A percentile compares a stretch with the other conserved stretches of the same genome.
phyloP scores from a whole-genome alignment of 2,113 vertebrate genomes.

The Tenrec ecaudatus region DNA sequence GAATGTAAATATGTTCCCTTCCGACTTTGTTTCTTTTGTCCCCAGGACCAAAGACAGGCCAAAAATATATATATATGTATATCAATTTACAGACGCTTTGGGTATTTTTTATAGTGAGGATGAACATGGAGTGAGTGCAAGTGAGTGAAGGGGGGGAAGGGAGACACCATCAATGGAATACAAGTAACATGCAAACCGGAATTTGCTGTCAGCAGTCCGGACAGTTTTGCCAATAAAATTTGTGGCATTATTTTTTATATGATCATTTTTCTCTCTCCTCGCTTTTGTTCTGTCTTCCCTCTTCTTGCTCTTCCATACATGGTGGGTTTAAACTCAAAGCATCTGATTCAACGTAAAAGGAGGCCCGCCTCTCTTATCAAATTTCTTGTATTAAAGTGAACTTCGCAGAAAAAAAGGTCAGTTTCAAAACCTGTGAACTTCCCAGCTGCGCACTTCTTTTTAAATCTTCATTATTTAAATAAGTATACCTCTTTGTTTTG shows the following conservation, averaged over 20 bases:
- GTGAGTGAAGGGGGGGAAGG: constrained; percentile 81
- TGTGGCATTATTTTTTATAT: constrained; percentile 78
- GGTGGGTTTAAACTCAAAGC: constrained; percentile 87
- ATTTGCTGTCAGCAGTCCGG: constrained; percentile 87
- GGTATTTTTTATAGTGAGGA: constrained; percentile 80
- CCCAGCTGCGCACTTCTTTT: constrained; percentile 91
- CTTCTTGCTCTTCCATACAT: constrained; percentile 84
- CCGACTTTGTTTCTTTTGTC: constrained; percentile 42
- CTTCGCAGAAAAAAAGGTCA: constrained; percentile 94
- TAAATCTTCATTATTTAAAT: constrained; percentile 85
- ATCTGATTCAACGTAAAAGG: constrained; percentile 92
- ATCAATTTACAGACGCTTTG: constrained; percentile 78
- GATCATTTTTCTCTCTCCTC: constrained; percentile 78
- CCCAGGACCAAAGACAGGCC: constrained; percentile 73
- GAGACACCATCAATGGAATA: constrained; percentile 90
- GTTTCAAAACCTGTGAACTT: constrained; percentile 96
- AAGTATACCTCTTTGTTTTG: constrained; percentile 83
- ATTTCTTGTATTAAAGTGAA: constrained; percentile 93
- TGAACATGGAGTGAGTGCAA: constrained; percentile 87
- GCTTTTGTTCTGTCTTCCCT: constrained; percentile 80
- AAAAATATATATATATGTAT: constrained; percentile 42
- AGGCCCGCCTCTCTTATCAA: constrained; percentile 98
- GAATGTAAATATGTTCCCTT: constrained; percentile 72
- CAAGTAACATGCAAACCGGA: constrained; percentile 92
- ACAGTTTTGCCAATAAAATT: constrained; percentile 85